These are phyloP conservation scores for Eurytoma adleriae DNA, from an alignment of 2,888 invertebrate genomes.

Conservation along the genomic window DNA sequence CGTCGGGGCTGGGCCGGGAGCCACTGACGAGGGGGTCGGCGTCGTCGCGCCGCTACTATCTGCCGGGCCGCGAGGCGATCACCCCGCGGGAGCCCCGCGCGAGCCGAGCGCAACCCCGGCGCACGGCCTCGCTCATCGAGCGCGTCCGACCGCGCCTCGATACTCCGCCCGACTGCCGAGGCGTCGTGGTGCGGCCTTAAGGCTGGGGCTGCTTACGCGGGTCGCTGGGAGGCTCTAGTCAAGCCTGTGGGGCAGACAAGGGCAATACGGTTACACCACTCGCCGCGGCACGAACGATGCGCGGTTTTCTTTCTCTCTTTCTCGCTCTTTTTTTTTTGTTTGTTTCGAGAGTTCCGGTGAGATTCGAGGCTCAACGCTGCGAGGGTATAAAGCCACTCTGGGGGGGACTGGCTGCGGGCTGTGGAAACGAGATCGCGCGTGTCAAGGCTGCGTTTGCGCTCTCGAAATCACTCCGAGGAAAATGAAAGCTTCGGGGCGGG, in stretches of 20 bases:
- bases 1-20: conserved; percentile 35
- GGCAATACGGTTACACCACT: conserved; percentile 12
- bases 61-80: conserved; percentile 29
- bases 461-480: too few relatives aligned
- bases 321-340: neutral
- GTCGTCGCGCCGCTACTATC: conserved; percentile 14
- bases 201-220: too few relatives aligned
- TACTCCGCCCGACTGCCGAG: conserved; percentile 12
- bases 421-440: conserved; percentile 15
- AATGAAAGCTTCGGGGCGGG: too few relatives aligned
- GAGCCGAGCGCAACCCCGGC: neutral
- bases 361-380: too few relatives aligned
- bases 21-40: conserved; percentile 5
- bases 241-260: conserved; percentile 12
- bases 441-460: neutral
- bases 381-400: too few relatives aligned
- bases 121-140: conserved; percentile 31
- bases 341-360: neutral
- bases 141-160: conserved; percentile 11
- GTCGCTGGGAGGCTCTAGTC: conserved; percentile 1
- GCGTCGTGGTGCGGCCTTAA: neutral
- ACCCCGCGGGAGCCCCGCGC: neutral
- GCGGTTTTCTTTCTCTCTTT: neutral
- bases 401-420: neutral
- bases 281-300: too few relatives aligned